Evolutionary conservation across 1,140 invertebrate genomes (phyloP), one percentile per base, ranked within the genome.

Genomic region (Idris sp.): DNA sequence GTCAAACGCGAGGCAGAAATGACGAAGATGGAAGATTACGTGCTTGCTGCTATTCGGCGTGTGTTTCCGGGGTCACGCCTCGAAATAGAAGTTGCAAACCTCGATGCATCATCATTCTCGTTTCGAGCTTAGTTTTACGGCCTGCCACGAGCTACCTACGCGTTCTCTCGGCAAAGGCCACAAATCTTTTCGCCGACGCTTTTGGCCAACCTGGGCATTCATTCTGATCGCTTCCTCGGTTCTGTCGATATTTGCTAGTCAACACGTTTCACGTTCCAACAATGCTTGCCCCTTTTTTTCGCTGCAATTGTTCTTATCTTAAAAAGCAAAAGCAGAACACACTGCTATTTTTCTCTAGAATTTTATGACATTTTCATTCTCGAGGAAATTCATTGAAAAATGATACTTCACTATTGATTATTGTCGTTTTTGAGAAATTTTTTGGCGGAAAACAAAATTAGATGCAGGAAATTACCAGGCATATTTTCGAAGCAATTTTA

Each of bases 11-110:
- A 65, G 53, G 16, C 14, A 43, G 26, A 33, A 35, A 40, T 65
- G 61, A 62, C 48, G 61, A 76, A 64, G 62, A 53, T 59, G 59
- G 64, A 69, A 56, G 56, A 68, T 56, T 46, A 73, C 67, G 67
- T 76, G 74, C 58, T 65, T 77, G 15, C 59, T 77, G 72, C 72
- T 59, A 74, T 48, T 78, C 58, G 58, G 61, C 77, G 80, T 77
- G n/a, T n/a, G 79, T 85, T 87, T 87, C 86, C 86, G 85, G 86
- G 84, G 80, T 86, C 86, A 84, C 76, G 79, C 62, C 83, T 82
- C 79, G 76, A 78, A 86, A 86, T 84, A 82, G 79, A 84, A 83
- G 79, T 82, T 82, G 79, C 80, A 78, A 81, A 79, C 78, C 83
- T 72, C 77, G 58, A 79, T 74, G 81, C 78, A 81, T 83, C 77